Conservation (phyloP, 2,797 vertebrate genomes). For the Philypnodon macrostomus region DNA sequence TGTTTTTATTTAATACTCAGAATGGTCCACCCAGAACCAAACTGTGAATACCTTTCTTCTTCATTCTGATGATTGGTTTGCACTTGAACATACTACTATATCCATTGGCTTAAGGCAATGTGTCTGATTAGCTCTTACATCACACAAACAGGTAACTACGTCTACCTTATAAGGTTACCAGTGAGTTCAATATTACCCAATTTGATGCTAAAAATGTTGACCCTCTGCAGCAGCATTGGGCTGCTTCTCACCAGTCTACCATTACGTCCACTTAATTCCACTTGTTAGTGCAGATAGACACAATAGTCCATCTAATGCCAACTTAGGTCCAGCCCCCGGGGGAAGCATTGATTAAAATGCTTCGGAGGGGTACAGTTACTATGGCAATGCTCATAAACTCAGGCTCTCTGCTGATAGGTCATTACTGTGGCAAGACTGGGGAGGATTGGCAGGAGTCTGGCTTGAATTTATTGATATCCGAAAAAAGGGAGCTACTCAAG, state of each 20-base stretch:
- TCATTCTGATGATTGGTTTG: too few relatives aligned
- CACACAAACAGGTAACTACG: too few relatives aligned
- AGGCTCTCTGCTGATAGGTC: conserved; percentile 49
- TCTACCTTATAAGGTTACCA: too few relatives aligned
- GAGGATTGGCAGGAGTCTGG: conserved; percentile 43
- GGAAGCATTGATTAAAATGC: conserved; percentile 64
- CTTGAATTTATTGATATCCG: conserved; percentile 37
- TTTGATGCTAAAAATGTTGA: conserved; percentile 25
- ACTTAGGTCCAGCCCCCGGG: conserved; percentile 24
- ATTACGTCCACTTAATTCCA: conserved; percentile 56
- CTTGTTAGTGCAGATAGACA: conserved; percentile 46
- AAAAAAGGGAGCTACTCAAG: conserved; percentile 44
- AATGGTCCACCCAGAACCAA: too few relatives aligned
- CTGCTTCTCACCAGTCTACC: conserved; percentile 32
- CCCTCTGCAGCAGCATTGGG: conserved; percentile 39
- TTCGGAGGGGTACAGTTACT: conserved; percentile 48
- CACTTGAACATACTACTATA: too few relatives aligned
- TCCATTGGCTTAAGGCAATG: too few relatives aligned
- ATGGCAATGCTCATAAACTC: conserved; percentile 48
- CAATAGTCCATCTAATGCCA: conserved; percentile 42
- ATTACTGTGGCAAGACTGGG: conserved; percentile 56
- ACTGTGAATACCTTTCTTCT: too few relatives aligned
- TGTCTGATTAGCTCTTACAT: too few relatives aligned
- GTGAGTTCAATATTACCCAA: conserved; percentile 20
- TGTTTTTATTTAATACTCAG: too few relatives aligned